phyloP scores from a whole-genome alignment of 2,888 invertebrate genomes.

The Brachycybe producta region DNA sequence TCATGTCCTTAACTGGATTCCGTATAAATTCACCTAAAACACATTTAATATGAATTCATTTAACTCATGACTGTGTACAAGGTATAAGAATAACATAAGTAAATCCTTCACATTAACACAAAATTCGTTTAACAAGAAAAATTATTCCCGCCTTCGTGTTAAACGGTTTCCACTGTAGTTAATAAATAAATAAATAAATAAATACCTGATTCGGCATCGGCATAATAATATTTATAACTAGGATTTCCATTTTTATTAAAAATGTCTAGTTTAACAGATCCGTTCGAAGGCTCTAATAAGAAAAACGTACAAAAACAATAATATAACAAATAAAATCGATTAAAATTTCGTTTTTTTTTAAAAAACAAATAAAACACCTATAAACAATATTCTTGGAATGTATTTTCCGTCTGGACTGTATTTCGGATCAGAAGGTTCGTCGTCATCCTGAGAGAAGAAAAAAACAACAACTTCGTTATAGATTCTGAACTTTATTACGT shows the following conservation, averaged over 20 bases:
- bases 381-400: slow-evolving; percentile 52
- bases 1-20: too few relatives aligned
- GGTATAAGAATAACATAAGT: too few relatives aligned
- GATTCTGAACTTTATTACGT: background rate
- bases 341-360: background rate
- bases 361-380: slow-evolving; percentile 31
- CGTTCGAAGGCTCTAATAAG: slow-evolving; percentile 38
- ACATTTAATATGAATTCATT: too few relatives aligned
- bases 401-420: slow-evolving; percentile 53
- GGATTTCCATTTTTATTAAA: slow-evolving; percentile 46
- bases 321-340: background rate
- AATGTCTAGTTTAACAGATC: slow-evolving; percentile 42
- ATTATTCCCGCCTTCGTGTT: too few relatives aligned
- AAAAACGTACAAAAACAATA: slow-evolving; percentile 8
- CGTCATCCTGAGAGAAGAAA: slow-evolving; percentile 38
- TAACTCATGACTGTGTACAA: too few relatives aligned
- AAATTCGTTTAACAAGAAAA: too few relatives aligned
- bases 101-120: too few relatives aligned
- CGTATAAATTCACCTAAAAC: too few relatives aligned
- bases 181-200: background rate
- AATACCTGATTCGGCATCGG: slow-evolving; percentile 24
- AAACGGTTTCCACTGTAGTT: too few relatives aligned
- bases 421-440: slow-evolving; percentile 40
- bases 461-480: slow-evolving; percentile 1
- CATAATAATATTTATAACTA: slow-evolving; percentile 45